A percentile compares a stretch with the other conserved stretches of the same genome.
These are phyloP conservation scores for Colostygia pectinataria DNA, from an alignment of 2,888 invertebrate genomes.

Conservation along the genomic window DNA sequence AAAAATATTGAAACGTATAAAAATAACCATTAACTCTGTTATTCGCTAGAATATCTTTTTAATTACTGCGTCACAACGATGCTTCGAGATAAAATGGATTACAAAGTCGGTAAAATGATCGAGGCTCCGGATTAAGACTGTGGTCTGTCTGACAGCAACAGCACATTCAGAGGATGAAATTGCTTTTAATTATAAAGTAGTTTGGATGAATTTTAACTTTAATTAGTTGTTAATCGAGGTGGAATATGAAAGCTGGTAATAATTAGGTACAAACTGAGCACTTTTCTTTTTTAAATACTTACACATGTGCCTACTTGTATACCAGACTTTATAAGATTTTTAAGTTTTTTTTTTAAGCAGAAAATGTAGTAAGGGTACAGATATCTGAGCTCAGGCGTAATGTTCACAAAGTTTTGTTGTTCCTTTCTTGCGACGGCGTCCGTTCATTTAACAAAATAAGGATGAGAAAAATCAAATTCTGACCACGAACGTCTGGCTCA, in stretches of 20 bases:
- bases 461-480: constrained; percentile 99
- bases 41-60: constrained; percentile 40
- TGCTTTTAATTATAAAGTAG: constrained; percentile 19
- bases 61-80: constrained; percentile 30
- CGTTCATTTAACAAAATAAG: constrained; percentile 88
- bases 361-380: constrained; percentile 1
- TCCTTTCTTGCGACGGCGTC: constrained; percentile 81
- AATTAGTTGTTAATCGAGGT: constrained; percentile 9
- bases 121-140: constrained; percentile 31
- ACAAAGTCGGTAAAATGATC: constrained; percentile 31
- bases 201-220: constrained; percentile 3
- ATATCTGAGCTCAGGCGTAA: constrained; percentile 41
- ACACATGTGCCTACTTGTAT: too few species aligned
- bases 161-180: constrained; percentile 21
- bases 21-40: constrained; percentile 30
- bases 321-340: too few species aligned
- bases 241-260: background rate
- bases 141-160: constrained; percentile 22
- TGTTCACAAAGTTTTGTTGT: constrained; percentile 76
- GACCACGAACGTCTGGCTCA: constrained; percentile 98
- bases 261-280: too few species aligned
- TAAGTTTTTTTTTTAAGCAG: too few species aligned
- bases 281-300: too few species aligned
- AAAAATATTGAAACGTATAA: constrained; percentile 16
- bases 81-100: constrained; percentile 30